These are phyloP conservation scores for Busseola fusca DNA, from an alignment of 2,888 invertebrate genomes.

Conservation along the genomic window DNA sequence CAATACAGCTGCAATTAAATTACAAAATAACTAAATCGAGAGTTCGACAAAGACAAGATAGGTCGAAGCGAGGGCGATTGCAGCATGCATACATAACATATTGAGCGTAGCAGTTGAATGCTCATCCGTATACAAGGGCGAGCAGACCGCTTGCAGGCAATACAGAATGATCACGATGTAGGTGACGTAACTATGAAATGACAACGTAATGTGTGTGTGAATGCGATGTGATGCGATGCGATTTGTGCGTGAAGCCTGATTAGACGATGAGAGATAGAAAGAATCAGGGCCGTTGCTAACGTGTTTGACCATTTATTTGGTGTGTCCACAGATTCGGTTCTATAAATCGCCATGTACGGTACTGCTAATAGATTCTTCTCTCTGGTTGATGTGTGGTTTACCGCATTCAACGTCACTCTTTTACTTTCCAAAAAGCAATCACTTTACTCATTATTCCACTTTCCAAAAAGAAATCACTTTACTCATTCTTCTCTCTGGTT, in stretches of 20 bases:
- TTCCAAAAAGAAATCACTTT: too few relatives aligned
- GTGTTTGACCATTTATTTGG: not conserved
- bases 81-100: constrained; percentile 78
- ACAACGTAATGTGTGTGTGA: not conserved
- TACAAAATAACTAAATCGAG: constrained; percentile 63
- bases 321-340: not conserved
- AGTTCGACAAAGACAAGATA: constrained; percentile 59
- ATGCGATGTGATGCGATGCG: too few relatives aligned
- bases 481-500: not conserved
- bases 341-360: too few relatives aligned
- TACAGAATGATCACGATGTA: constrained; percentile 67
- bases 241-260: too few relatives aligned
- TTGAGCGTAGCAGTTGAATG: constrained; percentile 60
- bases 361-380: not conserved
- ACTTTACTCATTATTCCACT: not conserved
- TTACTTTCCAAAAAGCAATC: not conserved
- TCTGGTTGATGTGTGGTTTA: not conserved
- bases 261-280: too few relatives aligned
- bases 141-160: constrained; percentile 73
- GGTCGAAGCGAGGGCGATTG: constrained; percentile 68
- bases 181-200: constrained; percentile 59
- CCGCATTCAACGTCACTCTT: not conserved
- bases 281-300: constrained; percentile 9
- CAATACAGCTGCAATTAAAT: constrained; percentile 56
- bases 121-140: constrained; percentile 86